These are phyloP conservation scores for Agonopterix alstromeriana DNA, from an alignment of 2,888 invertebrate genomes.

Conservation along the genomic window DNA sequence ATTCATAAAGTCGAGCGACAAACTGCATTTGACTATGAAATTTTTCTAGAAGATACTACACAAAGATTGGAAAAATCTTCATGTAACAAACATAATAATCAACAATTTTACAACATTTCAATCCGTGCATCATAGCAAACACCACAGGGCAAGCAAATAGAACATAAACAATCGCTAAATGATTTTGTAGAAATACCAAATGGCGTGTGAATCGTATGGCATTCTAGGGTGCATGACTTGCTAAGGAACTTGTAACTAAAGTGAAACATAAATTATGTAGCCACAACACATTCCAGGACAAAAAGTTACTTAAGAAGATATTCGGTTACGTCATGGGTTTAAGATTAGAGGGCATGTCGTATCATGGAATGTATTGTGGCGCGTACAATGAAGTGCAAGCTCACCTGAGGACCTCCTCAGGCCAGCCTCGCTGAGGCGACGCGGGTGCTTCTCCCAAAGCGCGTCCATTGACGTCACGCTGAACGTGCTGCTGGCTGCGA, in stretches of 20 bases:
- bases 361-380: conserved; percentile 19
- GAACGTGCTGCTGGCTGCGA: conserved; percentile 74
- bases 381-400: conserved; percentile 15
- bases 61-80: conserved; percentile 4
- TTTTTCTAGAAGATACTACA: neutral
- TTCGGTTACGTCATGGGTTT: neutral
- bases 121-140: conserved; percentile 25
- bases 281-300: conserved; percentile 11
- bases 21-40: conserved; percentile 67
- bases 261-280: conserved; percentile 18
- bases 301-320: neutral
- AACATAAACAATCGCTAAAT: conserved; percentile 14
- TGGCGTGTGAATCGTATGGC: conserved; percentile 27
- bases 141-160: conserved; percentile 26
- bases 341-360: conserved; percentile 1
- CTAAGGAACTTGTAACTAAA: conserved; percentile 6
- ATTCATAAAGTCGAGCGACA: conserved; percentile 36
- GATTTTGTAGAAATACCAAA: conserved; percentile 17
- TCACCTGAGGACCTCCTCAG: conserved; percentile 86
- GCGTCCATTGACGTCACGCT: conserved; percentile 82
- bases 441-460: conserved; percentile 84
- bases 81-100: conserved; percentile 32
- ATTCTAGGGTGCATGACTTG: conserved; percentile 23
- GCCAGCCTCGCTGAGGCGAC: conserved; percentile 85
- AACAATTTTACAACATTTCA: neutral